Evolutionary conservation across 1,140 invertebrate genomes (phyloP).

Genomic region (Radopholus similis): DNA sequence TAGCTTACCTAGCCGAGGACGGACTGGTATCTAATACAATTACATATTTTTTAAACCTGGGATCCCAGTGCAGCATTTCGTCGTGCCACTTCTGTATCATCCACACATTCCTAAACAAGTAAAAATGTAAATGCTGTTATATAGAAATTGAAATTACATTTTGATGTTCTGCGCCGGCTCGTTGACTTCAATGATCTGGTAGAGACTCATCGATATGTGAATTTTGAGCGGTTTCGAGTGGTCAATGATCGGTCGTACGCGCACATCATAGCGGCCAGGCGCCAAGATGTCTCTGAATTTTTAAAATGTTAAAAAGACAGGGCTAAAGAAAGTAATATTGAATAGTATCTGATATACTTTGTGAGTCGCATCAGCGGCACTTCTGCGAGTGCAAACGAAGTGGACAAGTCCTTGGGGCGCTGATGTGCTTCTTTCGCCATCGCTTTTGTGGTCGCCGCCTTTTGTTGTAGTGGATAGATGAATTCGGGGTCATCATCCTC

Average conservation of each 20-base stretch:
- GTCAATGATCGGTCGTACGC: conserved; percentile 53
- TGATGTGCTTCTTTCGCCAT: no score
- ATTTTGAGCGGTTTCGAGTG: conserved; percentile 53
- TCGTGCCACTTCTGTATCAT: conserved; percentile 60
- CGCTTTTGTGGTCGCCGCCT: no score
- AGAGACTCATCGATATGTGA: conserved; percentile 55
- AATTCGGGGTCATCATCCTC: no score
- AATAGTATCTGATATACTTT: conserved; percentile 20
- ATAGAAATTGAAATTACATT: no score
- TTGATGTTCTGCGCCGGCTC: conserved; percentile 58
- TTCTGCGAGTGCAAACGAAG: conserved; percentile 31
- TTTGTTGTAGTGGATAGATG: no score
- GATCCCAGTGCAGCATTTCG: conserved; percentile 54
- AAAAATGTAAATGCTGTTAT: no score
- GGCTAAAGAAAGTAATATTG: background rate
- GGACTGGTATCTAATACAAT: no score
- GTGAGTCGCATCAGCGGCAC: conserved; percentile 53
- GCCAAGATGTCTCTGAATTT: conserved; percentile 29
- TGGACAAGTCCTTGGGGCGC: conserved; percentile 1
- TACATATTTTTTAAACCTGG: conserved; percentile 11
- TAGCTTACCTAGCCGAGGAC: no score
- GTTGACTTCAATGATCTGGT: conserved; percentile 50
- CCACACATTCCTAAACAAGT: no score
- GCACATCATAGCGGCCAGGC: conserved; percentile 48
- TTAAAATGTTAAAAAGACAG: background rate